Percentiles rank a stretch among this genome's conserved stretches.
Conservation (phyloP, 2,113 vertebrate species). For the Melanostigma gelatinosum region DNA sequence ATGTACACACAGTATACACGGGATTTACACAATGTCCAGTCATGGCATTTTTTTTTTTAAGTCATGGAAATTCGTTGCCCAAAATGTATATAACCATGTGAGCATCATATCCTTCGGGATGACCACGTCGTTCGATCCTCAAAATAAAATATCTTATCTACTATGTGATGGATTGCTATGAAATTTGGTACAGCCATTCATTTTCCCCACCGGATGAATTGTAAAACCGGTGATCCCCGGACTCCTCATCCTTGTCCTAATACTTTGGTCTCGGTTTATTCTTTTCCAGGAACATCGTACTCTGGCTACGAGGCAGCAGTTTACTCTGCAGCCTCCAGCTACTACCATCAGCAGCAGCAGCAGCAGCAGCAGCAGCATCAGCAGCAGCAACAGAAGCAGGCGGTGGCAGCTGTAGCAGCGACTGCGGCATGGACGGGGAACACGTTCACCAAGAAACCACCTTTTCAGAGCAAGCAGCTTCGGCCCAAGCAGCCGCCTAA, state of each 20-base stretch:
- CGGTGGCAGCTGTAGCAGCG: conserved; percentile 90
- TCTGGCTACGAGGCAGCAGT: conserved; percentile 98
- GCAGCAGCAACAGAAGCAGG: conserved; percentile 90
- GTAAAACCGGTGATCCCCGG: no score
- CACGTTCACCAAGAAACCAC: conserved; percentile 96
- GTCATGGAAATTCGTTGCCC: not conserved
- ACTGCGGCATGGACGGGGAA: conserved; percentile 95
- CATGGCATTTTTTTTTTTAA: not conserved
- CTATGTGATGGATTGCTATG: not conserved
- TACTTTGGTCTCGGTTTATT: not conserved
- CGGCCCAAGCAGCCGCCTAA: conserved; percentile 97
- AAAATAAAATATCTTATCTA: not conserved
- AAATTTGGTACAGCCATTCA: not conserved
- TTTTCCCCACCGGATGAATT: no score
- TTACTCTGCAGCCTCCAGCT: conserved; percentile 97
- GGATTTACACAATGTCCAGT: not conserved
- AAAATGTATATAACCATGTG: not conserved
- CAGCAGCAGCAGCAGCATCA: conserved; percentile 89
- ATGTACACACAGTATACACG: not conserved
- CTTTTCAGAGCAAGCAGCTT: conserved; percentile 96
- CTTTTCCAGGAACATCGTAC: conserved; percentile 90
- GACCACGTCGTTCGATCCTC: not conserved
- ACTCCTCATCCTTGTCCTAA: not conserved
- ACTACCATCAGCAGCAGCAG: conserved; percentile 88
- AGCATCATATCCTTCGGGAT: not conserved